Base-by-base conservation (phyloP, 2,888 invertebrate genomes). In the Plebejus melissa region DNA sequence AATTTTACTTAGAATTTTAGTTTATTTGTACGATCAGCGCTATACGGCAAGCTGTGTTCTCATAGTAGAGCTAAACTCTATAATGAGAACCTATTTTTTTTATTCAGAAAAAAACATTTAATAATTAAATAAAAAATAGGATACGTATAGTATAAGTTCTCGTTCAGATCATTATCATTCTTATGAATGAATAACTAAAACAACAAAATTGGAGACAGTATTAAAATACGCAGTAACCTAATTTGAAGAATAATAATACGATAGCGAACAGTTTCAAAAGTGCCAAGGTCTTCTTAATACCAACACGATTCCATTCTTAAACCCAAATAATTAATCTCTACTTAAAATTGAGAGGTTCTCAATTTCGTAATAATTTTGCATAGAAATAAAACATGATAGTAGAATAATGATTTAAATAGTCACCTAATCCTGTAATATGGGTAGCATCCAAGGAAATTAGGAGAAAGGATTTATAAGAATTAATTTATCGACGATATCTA, bases 221-320 rank as follows among this genome's bases (percentile, higher is more conserved):
- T 60, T 60, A 1, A 28, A 4, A 28, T 60, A 60, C 60, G 60
- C 60, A 60, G 28, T 60, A 60, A 28, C 60, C 60, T 60, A 60
- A 60, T 60, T 60, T 60, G 28, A 60, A 60, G 28, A 60, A 60
- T 28, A 60, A 57, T n/a, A 57, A 28, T 28, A 60, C 28, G 60
- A 60, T 22, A 60, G 60, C 28, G 1, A 60, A 60, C 60, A 60
- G 28, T 60, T 60, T 60, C 60, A 11, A 60, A 28, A 60, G 60
- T 60, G 60, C 28, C 60, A 60, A 60, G 28, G 60, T 60, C 28
- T 28, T 60, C 22, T 11, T 60, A 28, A 7, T 28, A 28, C 60
- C 28, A 28, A 4, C 28, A 28, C 60, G 28, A 60, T 28, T 60
- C 28, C 28, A 60, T 28, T 60, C 11, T 60, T 9, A 28, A 28